These are phyloP conservation scores for Ophioninae sp. DNA, from an alignment of 2,888 invertebrate species.

Conservation along the genomic window DNA sequence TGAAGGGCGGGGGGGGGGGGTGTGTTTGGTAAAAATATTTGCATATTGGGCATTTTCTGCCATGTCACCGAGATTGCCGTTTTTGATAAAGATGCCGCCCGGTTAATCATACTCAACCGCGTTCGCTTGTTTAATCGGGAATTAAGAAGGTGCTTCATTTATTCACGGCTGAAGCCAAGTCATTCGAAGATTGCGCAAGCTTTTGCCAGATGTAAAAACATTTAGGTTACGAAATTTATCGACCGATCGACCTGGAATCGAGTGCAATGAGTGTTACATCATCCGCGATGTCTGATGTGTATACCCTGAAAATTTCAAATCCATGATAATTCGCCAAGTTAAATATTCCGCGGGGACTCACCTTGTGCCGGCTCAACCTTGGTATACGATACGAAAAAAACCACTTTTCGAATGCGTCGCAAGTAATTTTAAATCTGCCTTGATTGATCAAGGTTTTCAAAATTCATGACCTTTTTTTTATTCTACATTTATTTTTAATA, in stretches of 20 bases:
- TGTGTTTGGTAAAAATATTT: neutral
- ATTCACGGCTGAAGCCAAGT: neutral
- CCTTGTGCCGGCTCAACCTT: neutral
- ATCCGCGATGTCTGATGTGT: neutral
- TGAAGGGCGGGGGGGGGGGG: neutral
- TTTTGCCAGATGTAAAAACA: neutral
- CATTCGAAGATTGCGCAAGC: neutral
- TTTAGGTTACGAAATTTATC: conserved; percentile 18
- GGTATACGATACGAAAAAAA: neutral
- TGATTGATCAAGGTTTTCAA: neutral
- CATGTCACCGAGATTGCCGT: neutral
- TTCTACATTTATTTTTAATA: neutral
- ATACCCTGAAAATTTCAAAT: neutral
- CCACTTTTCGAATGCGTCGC: neutral
- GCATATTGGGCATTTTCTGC: neutral
- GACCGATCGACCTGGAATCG: conserved; percentile 24
- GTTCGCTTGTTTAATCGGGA: neutral
- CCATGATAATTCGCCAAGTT: neutral
- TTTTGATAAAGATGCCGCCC: neutral
- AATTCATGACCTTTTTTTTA: neutral
- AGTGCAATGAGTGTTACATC: neutral
- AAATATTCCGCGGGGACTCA: neutral
- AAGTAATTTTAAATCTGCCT: neutral
- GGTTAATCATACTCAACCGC: neutral
- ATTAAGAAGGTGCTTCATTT: neutral